phyloP scores from a whole-genome alignment of 2,797 vertebrate species.

The Pelobates cultripes region DNA sequence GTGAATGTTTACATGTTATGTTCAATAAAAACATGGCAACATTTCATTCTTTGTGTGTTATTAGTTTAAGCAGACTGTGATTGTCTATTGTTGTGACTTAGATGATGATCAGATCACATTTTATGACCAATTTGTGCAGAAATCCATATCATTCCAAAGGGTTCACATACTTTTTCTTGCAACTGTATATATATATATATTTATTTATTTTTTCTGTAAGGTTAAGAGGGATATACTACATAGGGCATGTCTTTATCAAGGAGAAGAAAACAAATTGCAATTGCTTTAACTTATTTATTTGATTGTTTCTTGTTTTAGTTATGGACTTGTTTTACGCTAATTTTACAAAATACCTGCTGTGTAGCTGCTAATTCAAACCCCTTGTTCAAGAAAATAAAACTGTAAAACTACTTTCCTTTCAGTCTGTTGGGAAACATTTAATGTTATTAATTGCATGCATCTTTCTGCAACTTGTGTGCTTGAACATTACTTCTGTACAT shows the following conservation, averaged over 20 bases:
- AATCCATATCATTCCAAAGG: too few species aligned
- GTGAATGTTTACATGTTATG: too few species aligned
- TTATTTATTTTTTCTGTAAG: too few species aligned
- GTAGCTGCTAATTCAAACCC: conserved; percentile 3
- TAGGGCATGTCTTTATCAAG: conserved; percentile 27
- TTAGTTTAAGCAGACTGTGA: too few species aligned
- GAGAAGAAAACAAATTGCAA: conserved; percentile 27
- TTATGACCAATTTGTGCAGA: too few species aligned
- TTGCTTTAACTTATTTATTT: conserved; percentile 31
- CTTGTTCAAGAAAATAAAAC: conserved; percentile 38
- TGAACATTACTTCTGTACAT: neutral
- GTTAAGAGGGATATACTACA: too few species aligned
- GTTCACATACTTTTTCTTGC: too few species aligned
- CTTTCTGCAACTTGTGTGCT: neutral
- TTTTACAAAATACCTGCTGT: conserved; percentile 48
- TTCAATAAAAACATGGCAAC: too few species aligned
- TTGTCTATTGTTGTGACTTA: too few species aligned
- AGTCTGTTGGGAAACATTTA: neutral
- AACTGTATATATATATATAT: too few species aligned
- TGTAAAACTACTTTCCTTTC: neutral
- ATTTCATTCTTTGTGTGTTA: too few species aligned
- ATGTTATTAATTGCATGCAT: neutral
- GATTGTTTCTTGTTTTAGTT: conserved; percentile 35
- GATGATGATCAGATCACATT: too few species aligned
- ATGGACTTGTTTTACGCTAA: conserved; percentile 19